Conservation (phyloP, 2,113 vertebrate genomes). For the Urocynchramus pylzowi region DNA sequence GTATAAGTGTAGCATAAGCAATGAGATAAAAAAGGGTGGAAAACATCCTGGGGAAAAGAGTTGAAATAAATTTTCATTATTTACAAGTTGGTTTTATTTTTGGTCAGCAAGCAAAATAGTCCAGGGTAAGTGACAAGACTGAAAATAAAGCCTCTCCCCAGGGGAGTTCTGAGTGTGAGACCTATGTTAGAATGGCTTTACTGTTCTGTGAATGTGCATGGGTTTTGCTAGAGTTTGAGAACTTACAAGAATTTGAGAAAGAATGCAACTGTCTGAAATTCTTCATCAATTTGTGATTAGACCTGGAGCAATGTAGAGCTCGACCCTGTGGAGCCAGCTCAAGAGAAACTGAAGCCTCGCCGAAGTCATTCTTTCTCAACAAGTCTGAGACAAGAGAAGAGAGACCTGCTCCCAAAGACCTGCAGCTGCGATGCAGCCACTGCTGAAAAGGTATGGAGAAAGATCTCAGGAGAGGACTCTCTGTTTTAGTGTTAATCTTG, state of each 20-base stretch:
- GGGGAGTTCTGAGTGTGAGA: not conserved
- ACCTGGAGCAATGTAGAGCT: constrained; percentile 57
- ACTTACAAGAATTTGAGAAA: not conserved
- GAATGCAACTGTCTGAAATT: not conserved
- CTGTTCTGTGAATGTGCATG: not conserved
- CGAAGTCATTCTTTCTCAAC: constrained; percentile 61
- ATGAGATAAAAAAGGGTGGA: not conserved
- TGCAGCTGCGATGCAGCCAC: not conserved
- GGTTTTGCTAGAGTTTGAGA: not conserved
- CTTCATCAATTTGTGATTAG: constrained; percentile 15
- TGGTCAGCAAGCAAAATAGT: not conserved
- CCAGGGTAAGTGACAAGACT: not conserved
- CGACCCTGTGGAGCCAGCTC: constrained; percentile 25
- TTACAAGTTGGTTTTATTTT: not conserved
- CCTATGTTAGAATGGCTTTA: not conserved
- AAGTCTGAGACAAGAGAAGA: constrained; percentile 16
- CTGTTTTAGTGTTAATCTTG: not conserved
- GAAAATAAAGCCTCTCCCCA: not conserved
- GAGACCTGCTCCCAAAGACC: constrained; percentile 8
- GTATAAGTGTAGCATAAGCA: not conserved
- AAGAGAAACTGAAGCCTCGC: not conserved
- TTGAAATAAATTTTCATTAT: not conserved
- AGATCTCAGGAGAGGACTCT: not conserved
- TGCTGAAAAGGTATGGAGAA: constrained; percentile 28
- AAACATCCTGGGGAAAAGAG: not conserved